Evolutionary conservation across 2,888 invertebrate genomes (phyloP).

Genomic region (Reticulitermes lucifugus): DNA sequence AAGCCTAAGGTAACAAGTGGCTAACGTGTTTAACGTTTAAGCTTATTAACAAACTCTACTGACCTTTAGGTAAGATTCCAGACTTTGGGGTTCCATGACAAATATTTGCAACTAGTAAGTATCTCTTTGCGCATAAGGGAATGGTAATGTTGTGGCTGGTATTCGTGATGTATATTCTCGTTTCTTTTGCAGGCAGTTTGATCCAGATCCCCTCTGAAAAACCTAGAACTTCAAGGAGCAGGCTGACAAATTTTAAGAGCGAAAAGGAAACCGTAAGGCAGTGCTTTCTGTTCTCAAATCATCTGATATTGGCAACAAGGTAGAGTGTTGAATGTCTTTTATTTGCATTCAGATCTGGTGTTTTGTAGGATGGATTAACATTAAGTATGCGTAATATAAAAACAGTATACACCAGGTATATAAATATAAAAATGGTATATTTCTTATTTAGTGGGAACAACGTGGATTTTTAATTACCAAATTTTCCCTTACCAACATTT

Average conservation of each 20-base stretch:
- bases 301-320: slow-evolving; percentile 85
- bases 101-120: background rate
- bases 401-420: background rate
- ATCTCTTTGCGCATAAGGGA: background rate
- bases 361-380: background rate
- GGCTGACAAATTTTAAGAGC: slow-evolving; percentile 71
- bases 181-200: slow-evolving; percentile 71
- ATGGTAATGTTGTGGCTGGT: background rate
- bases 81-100: background rate
- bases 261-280: slow-evolving; percentile 81
- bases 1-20: background rate
- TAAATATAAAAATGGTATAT: background rate
- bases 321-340: slow-evolving; percentile 57
- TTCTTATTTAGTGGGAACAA: background rate
- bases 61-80: background rate
- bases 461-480: no score
- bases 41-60: background rate
- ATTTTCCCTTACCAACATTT: no score
- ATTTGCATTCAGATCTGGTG: background rate
- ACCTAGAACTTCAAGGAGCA: slow-evolving; percentile 68
- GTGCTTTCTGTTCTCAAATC: slow-evolving; percentile 92
- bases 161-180: background rate
- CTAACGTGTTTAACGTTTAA: background rate
- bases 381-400: background rate
- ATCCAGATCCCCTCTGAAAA: slow-evolving; percentile 78